Conservation (phyloP, 1,140 invertebrate species). For the Subanguina moxae region DNA sequence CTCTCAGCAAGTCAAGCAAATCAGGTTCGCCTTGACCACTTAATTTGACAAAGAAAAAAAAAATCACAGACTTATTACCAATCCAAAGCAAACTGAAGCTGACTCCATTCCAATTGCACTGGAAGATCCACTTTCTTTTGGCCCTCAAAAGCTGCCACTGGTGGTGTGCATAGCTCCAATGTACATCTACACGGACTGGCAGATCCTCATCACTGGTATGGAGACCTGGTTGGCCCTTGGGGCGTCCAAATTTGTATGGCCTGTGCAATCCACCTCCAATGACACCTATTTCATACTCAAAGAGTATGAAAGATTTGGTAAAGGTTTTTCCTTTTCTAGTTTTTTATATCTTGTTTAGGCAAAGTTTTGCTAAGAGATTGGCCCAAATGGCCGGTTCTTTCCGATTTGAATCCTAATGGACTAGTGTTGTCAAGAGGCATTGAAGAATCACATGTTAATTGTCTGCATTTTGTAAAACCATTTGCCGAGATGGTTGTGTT, state of each 20-base stretch:
- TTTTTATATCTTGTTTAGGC: slow-evolving; percentile 31
- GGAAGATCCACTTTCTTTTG: slow-evolving; percentile 40
- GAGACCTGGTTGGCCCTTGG: slow-evolving; percentile 57
- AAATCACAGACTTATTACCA: slow-evolving; percentile 9
- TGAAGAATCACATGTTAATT: slow-evolving; percentile 57
- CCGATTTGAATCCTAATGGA: slow-evolving; percentile 57
- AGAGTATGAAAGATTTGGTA: slow-evolving; percentile 52
- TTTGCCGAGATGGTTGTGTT: slow-evolving; percentile 57
- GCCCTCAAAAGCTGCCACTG: slow-evolving; percentile 40
- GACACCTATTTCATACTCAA: slow-evolving; percentile 48
- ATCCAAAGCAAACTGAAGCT: neutral
- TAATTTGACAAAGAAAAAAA: neutral
- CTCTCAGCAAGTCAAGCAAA: slow-evolving; percentile 13
- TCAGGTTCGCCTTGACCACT: slow-evolving; percentile 27
- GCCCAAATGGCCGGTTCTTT: slow-evolving; percentile 59
- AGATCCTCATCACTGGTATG: slow-evolving; percentile 56
- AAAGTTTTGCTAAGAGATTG: slow-evolving; percentile 54
- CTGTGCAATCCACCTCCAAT: slow-evolving; percentile 54
- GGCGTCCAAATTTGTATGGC: slow-evolving; percentile 57
- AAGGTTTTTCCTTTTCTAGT: neutral
- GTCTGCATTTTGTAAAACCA: slow-evolving; percentile 57
- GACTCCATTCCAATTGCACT: slow-evolving; percentile 26
- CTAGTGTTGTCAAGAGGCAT: slow-evolving; percentile 57
- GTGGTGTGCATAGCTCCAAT: slow-evolving; percentile 58
- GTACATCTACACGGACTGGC: slow-evolving; percentile 59